Conservation (phyloP, 2,888 invertebrate species). For the Cabera pusaria region DNA sequence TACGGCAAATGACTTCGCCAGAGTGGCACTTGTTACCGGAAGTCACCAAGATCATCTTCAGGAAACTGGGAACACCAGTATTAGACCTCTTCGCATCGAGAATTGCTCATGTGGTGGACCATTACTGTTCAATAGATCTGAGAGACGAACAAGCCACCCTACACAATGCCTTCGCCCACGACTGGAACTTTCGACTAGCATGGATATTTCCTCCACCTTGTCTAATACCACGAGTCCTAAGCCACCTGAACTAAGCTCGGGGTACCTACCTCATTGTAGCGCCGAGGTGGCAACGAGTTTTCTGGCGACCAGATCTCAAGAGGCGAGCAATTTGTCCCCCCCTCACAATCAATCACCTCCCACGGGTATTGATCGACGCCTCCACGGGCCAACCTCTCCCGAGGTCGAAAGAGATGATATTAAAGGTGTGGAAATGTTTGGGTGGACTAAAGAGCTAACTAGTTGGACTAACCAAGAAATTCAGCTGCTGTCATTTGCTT, state of each 20-base stretch:
- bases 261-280: slow-evolving; percentile 32
- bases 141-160: slow-evolving; percentile 23
- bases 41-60: slow-evolving; percentile 1
- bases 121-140: slow-evolving; percentile 24
- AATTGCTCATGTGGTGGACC: slow-evolving; percentile 28
- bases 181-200: slow-evolving; percentile 13
- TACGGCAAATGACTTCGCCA: background rate
- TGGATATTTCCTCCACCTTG: slow-evolving; percentile 36
- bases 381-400: slow-evolving; percentile 28
- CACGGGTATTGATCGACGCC: slow-evolving; percentile 25
- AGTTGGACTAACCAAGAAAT: slow-evolving; percentile 25
- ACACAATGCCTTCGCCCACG: slow-evolving; percentile 29
- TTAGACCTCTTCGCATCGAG: slow-evolving; percentile 34
- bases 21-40: slow-evolving; percentile 9
- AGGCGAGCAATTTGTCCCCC: slow-evolving; percentile 32
- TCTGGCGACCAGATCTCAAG: slow-evolving; percentile 42
- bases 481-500: slow-evolving; percentile 15
- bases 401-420: slow-evolving; percentile 14
- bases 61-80: slow-evolving; percentile 13
- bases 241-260: slow-evolving; percentile 28
- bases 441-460: slow-evolving; percentile 27
- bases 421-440: slow-evolving; percentile 37
- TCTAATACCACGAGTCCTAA: slow-evolving; percentile 25
- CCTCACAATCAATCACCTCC: slow-evolving; percentile 20
- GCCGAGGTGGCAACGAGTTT: slow-evolving; percentile 38